Base-by-base conservation (phyloP, 2,888 invertebrate genomes). In the Aricia artaxerxes region DNA sequence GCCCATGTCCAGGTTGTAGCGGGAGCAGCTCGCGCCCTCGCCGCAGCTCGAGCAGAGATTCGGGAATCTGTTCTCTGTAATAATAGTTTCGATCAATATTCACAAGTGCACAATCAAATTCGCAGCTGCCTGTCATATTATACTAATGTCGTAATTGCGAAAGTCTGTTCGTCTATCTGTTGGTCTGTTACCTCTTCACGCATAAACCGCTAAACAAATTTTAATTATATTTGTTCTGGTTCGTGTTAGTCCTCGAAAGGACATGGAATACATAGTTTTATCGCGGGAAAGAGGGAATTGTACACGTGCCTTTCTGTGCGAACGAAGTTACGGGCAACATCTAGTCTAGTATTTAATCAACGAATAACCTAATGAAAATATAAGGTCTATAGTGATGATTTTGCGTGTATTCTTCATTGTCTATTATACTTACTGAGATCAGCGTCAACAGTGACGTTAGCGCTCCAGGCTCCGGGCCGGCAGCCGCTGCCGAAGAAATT, bases 391-490 rank as follows among this genome's bases (percentile, higher is more conserved):
- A 40, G 38, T 40, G 38, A 4, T 40, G 38, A 40, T 7, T 49
- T 49, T 53, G 53, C 53, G 53, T 0, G 53, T 57, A 60, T 61
- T 61, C 57, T 24, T 76, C 35, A 61, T 13, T 24, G 5, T 38
- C 69, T 5, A 13, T 11, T 4, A 24, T 24, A 90, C 95, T 95
- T 90, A 97, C 97, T 96, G 13, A 97, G 91, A 77, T 86, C 84
- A 13, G 87, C 86, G 84, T 97, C 96, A 0, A 95, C 88, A 0
- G 91, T 87, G 0, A 84, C 81, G 81, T 96, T 95, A 35, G 92
- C 85, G 4, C 95, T 95, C 97, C 97, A 97, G 0, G 90, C 86
- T 0, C 97, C 97, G 5, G 97, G 97, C 77, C 97, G 94, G 89
- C 97, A 98, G 81, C 96, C 96, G 0, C 93, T 91, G 0, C 95